Base-by-base conservation (phyloP, 1,140 invertebrate species). In the Neodiprion pinetum region DNA sequence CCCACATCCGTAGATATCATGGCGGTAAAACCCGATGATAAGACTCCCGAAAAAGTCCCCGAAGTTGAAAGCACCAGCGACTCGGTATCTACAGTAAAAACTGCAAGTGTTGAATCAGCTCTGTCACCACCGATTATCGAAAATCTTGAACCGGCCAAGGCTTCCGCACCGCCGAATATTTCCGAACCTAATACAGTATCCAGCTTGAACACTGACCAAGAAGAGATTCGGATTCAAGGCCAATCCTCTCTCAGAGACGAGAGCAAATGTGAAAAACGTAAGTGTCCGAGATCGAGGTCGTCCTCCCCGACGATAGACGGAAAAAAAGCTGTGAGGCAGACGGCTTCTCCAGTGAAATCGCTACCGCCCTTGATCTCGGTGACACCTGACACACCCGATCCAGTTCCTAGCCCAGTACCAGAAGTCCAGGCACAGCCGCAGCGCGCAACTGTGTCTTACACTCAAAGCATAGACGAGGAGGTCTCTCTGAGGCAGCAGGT, bases 341-440 rank as follows among this genome's bases (percentile, higher is more conserved):
- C 85, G 11, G 86, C 87, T 10, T 87, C 87, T 0, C 84, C 86
- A n/a, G 84, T 88, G 67, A 84, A 82, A 78, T 87, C 84, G 12
- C 74, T 88, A 21, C 86, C 87, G n/a, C 87, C 87, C 2, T 86
- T 84, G 7, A 88, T 88, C 17, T 88, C 87, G 8, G 87, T 88
- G 7, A 88, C 87, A 1, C 86, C 85, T 8, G 87, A 88, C 66
- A 81, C 75, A 8, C 75, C 77, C 8, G 75, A 81, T 8, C 71
- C n/a, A 21, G 67, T 9, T 67, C 65, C 7, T 74, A 40, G 47
- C 48, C 79, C 74, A 14, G 67, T 21, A 21, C 72, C 48, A 70
- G 67, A 74, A 7, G 72, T 66, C 23, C 80, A 83, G 72, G 73
- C 23, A 14, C 80, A 77, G 48, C 78, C 86, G 5, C 86, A 86